Conservation (phyloP, 2,888 invertebrate genomes). For the Zele albiditarsus region DNA sequence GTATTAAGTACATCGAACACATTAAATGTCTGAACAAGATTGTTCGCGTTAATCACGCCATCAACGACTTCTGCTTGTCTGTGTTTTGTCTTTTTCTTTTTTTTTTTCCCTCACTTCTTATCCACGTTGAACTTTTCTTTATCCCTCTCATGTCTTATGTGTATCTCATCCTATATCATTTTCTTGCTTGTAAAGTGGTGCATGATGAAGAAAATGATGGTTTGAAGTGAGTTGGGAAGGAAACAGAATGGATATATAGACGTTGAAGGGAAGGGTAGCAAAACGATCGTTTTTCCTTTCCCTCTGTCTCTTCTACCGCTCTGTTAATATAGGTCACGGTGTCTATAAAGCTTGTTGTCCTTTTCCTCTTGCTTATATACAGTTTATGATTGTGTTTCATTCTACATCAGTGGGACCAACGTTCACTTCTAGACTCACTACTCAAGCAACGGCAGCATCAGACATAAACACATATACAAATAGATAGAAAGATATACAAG, state of each 20-base stretch:
- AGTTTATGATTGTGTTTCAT: background rate
- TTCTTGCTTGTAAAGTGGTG: conserved; percentile 7
- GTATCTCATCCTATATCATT: no score
- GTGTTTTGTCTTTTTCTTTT: background rate
- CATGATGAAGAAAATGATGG: conserved; percentile 19
- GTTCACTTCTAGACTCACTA: background rate
- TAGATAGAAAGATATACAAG: background rate
- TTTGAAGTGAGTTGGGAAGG: conserved; percentile 24
- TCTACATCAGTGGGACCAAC: background rate
- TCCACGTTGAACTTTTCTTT: background rate
- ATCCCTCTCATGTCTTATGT: background rate
- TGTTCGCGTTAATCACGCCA: background rate
- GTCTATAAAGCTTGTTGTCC: conserved; percentile 27
- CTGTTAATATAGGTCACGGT: conserved; percentile 25
- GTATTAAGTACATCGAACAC: conserved; percentile 8
- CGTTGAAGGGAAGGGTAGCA: conserved; percentile 11
- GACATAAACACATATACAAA: background rate
- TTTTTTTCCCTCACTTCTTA: background rate
- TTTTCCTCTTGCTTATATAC: background rate
- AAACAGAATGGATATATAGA: conserved; percentile 8
- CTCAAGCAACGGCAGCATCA: background rate
- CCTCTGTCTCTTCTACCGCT: background rate
- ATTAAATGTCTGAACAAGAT: conserved; percentile 17
- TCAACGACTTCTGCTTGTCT: background rate
- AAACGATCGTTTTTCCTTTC: background rate